phyloP scores from a whole-genome alignment of 2,113 vertebrate genomes.

The Seriola rivoliana region DNA sequence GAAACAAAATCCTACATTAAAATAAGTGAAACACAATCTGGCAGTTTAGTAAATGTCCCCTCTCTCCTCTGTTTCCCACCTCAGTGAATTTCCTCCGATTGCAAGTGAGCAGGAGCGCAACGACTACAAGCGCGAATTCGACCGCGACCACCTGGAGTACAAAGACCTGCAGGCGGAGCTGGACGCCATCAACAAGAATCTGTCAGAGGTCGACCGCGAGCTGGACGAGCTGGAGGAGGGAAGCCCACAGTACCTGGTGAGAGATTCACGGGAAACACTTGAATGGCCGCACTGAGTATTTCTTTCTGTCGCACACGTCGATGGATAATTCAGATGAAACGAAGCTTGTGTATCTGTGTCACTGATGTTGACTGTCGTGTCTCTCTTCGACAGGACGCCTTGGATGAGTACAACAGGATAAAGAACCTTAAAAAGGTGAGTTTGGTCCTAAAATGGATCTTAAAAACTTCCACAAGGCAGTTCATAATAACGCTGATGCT shows the following conservation, averaged over 20 bases:
- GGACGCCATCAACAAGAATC: slow-evolving; percentile 84
- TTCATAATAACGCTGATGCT: background rate
- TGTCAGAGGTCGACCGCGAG: slow-evolving; percentile 84
- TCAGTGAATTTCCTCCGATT: slow-evolving; percentile 86
- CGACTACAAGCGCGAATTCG: slow-evolving; percentile 87
- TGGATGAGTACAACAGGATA: slow-evolving; percentile 86
- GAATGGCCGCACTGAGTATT: too few relatives aligned
- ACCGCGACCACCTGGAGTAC: slow-evolving; percentile 86
- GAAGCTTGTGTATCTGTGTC: background rate
- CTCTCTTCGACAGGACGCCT: slow-evolving; percentile 76
- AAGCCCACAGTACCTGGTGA: slow-evolving; percentile 87
- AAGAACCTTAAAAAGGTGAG: slow-evolving; percentile 84
- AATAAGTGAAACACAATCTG: too few relatives aligned
- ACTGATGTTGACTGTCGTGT: background rate
- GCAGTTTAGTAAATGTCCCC: too few relatives aligned
- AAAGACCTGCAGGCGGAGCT: slow-evolving; percentile 87
- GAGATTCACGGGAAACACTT: background rate
- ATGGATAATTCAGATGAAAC: background rate
- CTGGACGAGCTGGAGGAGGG: slow-evolving; percentile 86
- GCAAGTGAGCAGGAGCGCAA: slow-evolving; percentile 78
- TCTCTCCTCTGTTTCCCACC: background rate
- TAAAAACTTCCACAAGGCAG: background rate
- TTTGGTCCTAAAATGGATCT: background rate
- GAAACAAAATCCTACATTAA: too few relatives aligned
- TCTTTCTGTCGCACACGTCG: too few relatives aligned